Base-by-base conservation (phyloP, 2,888 invertebrate genomes). In the Patella pellucida region DNA sequence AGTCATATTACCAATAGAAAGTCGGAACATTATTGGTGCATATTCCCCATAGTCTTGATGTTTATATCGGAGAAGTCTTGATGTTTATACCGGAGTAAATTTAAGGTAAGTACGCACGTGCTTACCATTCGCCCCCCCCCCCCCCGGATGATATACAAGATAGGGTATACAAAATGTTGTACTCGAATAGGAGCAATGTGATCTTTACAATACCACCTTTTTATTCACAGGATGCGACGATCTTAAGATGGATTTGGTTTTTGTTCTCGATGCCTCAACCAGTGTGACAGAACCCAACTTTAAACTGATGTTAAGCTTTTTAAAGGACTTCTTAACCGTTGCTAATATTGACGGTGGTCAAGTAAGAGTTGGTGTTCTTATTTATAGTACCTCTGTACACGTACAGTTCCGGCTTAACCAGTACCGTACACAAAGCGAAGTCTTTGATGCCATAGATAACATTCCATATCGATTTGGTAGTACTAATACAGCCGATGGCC, bases 401-500 rank as follows among this genome's bases (percentile, higher is more conserved):
- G 75, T 85, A n/a, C 77, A 83, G 73, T 87, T 89, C 73, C 79
- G 86, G 51, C 77, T 89, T 70, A 85, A 87, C 76, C 68, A 69
- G 0, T 84, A 82, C 73, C 73, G 52, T 7, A 82, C 54, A 16
- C 84, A 83, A 50, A 70, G 70, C 73, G 85, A 83, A 27, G 73
- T 87, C 11, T 75, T 84, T 41, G 73, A 78, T n/a, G 86, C 86
- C 16, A 80, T 87, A 41, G 79, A 78, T 52, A 79, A 78, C 41
- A 83, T 85, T 50, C 80, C 76, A 4, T 86, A 85, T 69, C 76
- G 76, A 14, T 82, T 83, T 71, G 88, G 88, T 52, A 87, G 85
- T 76, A 89, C 89, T 3, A 88, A 89, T 79, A 89, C 88, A 3
- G 88, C 88, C 7, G 85, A 83, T 68, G 88, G 86, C 52, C 76